Conservation (phyloP, 1,140 invertebrate genomes). For the Berghia stephanieae region DNA sequence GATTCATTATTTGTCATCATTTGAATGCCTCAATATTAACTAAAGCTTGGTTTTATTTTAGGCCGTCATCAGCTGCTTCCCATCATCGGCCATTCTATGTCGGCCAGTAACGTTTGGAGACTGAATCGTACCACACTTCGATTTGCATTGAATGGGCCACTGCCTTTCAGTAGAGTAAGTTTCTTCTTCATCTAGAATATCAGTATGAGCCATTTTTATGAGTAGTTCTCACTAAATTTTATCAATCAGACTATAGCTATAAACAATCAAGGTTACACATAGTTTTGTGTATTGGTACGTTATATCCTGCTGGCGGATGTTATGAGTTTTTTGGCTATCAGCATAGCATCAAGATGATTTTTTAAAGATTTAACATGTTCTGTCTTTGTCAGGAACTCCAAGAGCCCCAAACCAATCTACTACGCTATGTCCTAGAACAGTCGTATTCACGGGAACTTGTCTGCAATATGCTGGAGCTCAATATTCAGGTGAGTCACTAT, state of each 20-base stretch:
- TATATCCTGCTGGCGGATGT: too few relatives aligned
- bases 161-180: conserved; percentile 83
- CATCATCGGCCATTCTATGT: conserved; percentile 88
- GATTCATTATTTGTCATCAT: too few relatives aligned
- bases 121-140: conserved; percentile 86
- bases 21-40: too few relatives aligned
- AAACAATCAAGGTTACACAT: too few relatives aligned
- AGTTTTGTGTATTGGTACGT: too few relatives aligned
- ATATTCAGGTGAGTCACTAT: conserved; percentile 79
- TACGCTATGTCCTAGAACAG: conserved; percentile 92
- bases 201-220: background rate
- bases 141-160: conserved; percentile 88
- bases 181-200: background rate
- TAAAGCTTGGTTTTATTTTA: too few relatives aligned
- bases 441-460: conserved; percentile 97
- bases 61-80: conserved; percentile 90
- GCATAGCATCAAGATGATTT: background rate
- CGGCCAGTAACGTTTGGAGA: conserved; percentile 78
- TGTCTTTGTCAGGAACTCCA: conserved; percentile 73
- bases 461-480: conserved; percentile 90
- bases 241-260: too few relatives aligned
- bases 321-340: background rate
- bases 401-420: conserved; percentile 86
- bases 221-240: too few relatives aligned
- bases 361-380: too few relatives aligned